Evolutionary conservation across 2,113 vertebrate species (phyloP).

Genomic region (Passer montanus): DNA sequence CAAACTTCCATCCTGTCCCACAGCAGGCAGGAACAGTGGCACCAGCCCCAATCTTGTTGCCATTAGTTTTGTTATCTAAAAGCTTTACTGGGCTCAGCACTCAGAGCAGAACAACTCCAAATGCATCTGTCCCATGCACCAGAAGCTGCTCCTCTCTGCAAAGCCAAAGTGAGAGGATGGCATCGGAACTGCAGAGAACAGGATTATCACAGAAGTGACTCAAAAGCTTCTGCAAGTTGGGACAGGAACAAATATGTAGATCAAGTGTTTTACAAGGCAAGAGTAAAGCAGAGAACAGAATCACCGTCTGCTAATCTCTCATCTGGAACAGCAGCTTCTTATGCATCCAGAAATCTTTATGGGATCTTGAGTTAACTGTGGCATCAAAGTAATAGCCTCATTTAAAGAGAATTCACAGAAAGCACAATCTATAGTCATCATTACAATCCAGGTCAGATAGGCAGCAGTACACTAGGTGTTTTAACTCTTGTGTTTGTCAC

Average conservation of each 20-base stretch:
- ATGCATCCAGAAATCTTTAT: not conserved
- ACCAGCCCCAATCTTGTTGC: not conserved
- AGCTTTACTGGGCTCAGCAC: not conserved
- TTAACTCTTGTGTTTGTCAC: not conserved
- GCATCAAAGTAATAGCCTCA: not conserved
- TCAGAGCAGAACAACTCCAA: not conserved
- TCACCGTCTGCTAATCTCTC: not conserved
- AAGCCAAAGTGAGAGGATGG: not conserved
- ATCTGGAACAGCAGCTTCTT: not conserved
- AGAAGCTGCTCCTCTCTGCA: not conserved
- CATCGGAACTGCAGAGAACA: not conserved
- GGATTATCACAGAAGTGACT: not conserved
- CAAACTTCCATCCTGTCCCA: not conserved
- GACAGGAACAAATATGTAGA: not conserved
- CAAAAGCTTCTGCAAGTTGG: not conserved
- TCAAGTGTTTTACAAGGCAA: not conserved
- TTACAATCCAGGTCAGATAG: rapidly evolving
- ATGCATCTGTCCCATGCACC: not conserved
- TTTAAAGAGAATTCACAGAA: not conserved
- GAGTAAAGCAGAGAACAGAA: not conserved
- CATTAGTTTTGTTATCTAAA: not conserved
- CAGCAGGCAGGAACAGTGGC: not conserved
- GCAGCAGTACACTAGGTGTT: not conserved
- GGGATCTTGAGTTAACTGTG: not conserved
- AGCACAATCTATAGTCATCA: not conserved